These are phyloP conservation scores for Julus scanicus DNA, from an alignment of 2,888 invertebrate species.

Conservation along the genomic window DNA sequence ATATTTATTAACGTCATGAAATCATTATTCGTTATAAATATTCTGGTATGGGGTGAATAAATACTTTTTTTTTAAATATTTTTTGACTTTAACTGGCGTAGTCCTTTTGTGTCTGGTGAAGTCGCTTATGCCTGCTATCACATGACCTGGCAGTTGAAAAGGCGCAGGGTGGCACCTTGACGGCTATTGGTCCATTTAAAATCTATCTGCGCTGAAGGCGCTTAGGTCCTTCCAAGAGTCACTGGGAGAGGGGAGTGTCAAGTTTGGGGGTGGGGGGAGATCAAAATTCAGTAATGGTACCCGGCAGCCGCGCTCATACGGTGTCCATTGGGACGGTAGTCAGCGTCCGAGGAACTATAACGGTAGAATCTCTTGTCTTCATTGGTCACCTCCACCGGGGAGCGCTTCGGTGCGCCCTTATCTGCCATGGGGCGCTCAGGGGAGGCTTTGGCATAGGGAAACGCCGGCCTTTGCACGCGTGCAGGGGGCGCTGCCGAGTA, in stretches of 20 bases:
- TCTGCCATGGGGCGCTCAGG: neutral
- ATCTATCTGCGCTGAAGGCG: neutral
- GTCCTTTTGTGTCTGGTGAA: neutral
- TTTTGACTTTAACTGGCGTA: neutral
- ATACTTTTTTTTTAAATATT: too few species aligned
- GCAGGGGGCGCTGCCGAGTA: neutral
- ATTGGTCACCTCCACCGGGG: neutral
- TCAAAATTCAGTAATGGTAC: constrained; percentile 45
- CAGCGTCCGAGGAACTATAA: constrained; percentile 50
- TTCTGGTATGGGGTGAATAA: too few species aligned
- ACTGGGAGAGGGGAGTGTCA: neutral
- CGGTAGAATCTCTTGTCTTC: constrained; percentile 51
- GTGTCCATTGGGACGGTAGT: constrained; percentile 8
- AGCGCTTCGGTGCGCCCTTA: neutral
- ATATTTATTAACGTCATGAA: too few species aligned
- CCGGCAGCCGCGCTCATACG: neutral
- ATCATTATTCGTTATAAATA: too few species aligned
- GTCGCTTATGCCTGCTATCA: neutral
- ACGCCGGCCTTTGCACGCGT: constrained; percentile 5
- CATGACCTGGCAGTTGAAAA: neutral
- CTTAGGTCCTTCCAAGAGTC: neutral
- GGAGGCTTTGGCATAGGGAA: constrained; percentile 11
- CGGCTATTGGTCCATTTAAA: neutral
- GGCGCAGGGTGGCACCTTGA: neutral
- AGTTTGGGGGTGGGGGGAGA: neutral